phyloP scores from a whole-genome alignment of 2,797 vertebrate genomes.

The Balearica regulorum region DNA sequence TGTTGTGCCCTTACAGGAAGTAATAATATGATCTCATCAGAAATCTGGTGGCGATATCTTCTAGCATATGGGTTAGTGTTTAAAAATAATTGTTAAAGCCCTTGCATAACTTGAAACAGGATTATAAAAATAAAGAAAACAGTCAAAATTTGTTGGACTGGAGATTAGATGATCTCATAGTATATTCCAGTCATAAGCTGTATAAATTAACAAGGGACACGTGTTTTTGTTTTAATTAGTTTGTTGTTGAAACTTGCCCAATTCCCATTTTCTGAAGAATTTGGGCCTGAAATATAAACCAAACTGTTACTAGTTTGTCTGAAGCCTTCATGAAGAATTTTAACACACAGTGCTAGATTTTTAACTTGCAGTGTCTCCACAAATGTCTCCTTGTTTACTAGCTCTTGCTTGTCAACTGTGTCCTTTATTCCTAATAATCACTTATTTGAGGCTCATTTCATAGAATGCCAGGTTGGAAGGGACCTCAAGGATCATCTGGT shows the following conservation, averaged over 20 bases:
- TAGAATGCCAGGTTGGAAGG: too few species aligned
- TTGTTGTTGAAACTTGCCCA: not conserved
- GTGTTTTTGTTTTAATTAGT: not conserved
- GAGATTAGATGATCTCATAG: not conserved
- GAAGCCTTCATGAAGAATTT: not conserved
- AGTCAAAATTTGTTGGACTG: not conserved
- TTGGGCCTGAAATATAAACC: too few species aligned
- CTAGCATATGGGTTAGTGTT: not conserved
- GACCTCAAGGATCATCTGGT: too few species aligned
- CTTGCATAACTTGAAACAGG: not conserved
- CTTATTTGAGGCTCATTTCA: too few species aligned
- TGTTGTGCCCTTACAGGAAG: not conserved
- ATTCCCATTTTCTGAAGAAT: not conserved
- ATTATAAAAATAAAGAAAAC: not conserved
- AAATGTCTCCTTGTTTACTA: too few species aligned
- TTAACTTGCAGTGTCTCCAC: too few species aligned
- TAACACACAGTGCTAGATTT: too few species aligned
- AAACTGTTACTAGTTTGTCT: too few species aligned
- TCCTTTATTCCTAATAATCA: too few species aligned
- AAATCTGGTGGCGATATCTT: not conserved
- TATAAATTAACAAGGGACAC: not conserved
- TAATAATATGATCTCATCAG: not conserved
- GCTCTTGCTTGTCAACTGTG: too few species aligned
- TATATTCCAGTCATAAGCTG: not conserved
- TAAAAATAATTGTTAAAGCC: not conserved